Conservation (phyloP, 2,797 vertebrate species). For the Aphelocoma californica region DNA sequence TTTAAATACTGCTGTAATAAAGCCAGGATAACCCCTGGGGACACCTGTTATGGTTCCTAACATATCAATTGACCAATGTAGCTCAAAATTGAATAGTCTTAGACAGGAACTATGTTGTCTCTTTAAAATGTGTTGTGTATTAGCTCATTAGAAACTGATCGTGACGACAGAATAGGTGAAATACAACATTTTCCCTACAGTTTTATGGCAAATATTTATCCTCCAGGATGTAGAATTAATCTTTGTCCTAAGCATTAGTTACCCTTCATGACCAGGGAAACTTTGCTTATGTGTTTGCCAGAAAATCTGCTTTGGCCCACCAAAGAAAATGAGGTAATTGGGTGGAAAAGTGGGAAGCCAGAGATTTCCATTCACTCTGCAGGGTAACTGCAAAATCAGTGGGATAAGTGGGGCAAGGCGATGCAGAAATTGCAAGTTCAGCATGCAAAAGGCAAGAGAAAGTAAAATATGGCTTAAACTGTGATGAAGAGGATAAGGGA, state of each 20-base stretch:
- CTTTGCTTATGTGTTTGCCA: not conserved
- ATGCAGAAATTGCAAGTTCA: not conserved
- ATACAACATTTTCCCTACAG: not conserved
- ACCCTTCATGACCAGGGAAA: not conserved
- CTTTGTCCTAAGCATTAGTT: not conserved
- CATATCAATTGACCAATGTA: not conserved
- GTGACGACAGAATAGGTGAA: not conserved
- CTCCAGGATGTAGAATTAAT: not conserved
- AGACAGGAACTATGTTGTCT: not conserved
- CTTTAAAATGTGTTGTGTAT: not conserved
- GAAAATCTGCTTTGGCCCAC: not conserved
- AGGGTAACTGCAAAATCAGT: not conserved
- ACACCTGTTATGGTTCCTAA: not conserved
- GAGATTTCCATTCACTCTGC: not conserved
- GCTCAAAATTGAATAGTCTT: not conserved
- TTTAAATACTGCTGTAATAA: not conserved
- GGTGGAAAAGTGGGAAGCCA: not conserved
- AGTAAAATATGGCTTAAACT: conserved; percentile 37
- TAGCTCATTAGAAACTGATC: not conserved
- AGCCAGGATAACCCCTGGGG: not conserved
- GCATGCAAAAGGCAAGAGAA: conserved; percentile 5
- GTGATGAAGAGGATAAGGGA: conserved; percentile 46
- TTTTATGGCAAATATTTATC: not conserved
- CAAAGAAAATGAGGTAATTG: not conserved
- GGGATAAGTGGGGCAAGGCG: not conserved